Percentiles rank a stretch among this genome's conserved stretches.
These are phyloP conservation scores for Cuniculus paca DNA, from an alignment of 2,797 vertebrate species.

Conservation along the genomic window DNA sequence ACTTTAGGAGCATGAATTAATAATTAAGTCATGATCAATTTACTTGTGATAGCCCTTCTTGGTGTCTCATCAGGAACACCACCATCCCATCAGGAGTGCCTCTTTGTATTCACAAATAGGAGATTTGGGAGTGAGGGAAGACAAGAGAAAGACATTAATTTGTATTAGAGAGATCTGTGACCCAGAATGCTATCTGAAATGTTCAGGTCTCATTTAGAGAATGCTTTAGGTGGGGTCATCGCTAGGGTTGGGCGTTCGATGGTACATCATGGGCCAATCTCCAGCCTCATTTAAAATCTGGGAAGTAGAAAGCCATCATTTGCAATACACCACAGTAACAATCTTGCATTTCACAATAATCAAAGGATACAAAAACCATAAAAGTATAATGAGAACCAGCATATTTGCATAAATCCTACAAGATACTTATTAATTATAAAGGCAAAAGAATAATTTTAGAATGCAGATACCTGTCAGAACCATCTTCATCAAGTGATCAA, in stretches of 20 bases:
- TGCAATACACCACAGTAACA: not conserved
- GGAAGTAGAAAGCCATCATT: not conserved
- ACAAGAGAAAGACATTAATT: not conserved
- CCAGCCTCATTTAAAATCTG: not conserved
- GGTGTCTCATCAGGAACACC: conserved; percentile 74
- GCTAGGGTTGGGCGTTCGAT: not conserved
- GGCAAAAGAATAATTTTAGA: not conserved
- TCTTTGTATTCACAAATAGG: conserved; percentile 69
- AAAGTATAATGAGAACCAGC: not conserved
- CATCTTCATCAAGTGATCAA: not conserved
- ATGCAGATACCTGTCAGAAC: not conserved
- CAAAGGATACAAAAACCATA: not conserved
- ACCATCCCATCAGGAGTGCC: conserved; percentile 60
- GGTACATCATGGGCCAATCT: not conserved
- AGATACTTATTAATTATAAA: not conserved
- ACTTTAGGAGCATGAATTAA: conserved; percentile 84
- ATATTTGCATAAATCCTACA: not conserved
- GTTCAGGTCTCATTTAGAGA: not conserved
- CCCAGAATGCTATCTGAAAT: not conserved
- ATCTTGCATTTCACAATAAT: not conserved
- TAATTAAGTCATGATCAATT: conserved; percentile 83
- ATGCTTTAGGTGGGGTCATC: not conserved
- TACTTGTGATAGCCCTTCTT: conserved; percentile 76
- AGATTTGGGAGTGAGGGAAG: conserved; percentile 14
- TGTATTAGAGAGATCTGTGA: not conserved